Evolutionary conservation across 2,797 vertebrate genomes (phyloP), one percentile per base, ranked within the genome.

Genomic region (Potorous gilbertii): DNA sequence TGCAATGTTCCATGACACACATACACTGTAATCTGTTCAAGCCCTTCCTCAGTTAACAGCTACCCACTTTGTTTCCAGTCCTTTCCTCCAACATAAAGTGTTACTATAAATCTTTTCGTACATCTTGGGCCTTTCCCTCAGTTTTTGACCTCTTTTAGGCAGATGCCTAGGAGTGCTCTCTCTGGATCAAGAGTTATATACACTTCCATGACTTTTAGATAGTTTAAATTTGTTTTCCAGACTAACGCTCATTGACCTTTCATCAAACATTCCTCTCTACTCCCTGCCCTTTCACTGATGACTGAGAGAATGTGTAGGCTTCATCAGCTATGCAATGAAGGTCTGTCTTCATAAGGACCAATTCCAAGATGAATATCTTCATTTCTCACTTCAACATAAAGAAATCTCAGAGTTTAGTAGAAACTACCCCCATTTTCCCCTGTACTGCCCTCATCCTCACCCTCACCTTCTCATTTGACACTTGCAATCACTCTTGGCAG

Each of bases 361-460:
- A 81, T 1, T 54, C 62, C 28, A 16, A 0, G 2, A 52, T 52
- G 34, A 11, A 3, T 16, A 0, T 54, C 4, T 5, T 31, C 5
- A 9, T 21, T 34, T 4, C 9, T 34, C 14, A 0, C 28, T 81
- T 92, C 52, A 56, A 52, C 21, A 55, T 59, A 0, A 40, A 62
- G n/a, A 59, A 90, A 21, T 0, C 31, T 34, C 21, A 62, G 28
- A 62, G 0, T 4, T 55, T 31, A 14, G 13, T 5, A n/a, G 55
- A 9, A 10, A 18, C 21, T 0, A 14, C 0, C 0, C 52, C 5
- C 21, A 3, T 10, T 50, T 52, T 27, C 1, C 18, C 18, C 6
- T 46, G 4, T 46, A 16, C 66, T 46, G 34, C 34, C n/a, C 16
- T 74, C 62, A 18, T 40, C 18, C 16, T 74, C 16, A n/a, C 14